phyloP scores from a whole-genome alignment of 2,113 vertebrate species.

The Myrmecophaga tridactyla region DNA sequence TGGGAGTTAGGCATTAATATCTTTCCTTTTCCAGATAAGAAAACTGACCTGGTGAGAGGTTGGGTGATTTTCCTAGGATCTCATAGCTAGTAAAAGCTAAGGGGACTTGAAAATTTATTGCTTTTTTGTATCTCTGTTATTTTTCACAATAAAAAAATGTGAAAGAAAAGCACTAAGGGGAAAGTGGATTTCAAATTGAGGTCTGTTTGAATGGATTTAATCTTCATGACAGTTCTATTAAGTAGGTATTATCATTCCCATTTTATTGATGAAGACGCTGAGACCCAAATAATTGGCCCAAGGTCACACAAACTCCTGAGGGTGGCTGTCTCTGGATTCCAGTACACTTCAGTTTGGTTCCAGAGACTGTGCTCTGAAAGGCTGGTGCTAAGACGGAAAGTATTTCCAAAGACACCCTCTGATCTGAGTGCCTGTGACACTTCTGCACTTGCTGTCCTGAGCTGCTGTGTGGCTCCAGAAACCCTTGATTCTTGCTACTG shows the following conservation, averaged over 20 bases:
- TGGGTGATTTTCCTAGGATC: background rate
- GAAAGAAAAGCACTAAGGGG: too few species aligned
- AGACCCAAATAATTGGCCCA: background rate
- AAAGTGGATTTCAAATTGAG: background rate
- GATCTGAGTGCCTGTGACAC: background rate
- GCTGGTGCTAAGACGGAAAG: background rate
- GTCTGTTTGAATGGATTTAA: background rate
- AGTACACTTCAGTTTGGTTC: background rate
- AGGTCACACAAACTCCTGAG: background rate
- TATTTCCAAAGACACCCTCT: background rate
- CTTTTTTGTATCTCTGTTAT: too few species aligned
- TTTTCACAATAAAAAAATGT: too few species aligned
- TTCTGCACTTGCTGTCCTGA: background rate
- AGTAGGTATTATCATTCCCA: background rate
- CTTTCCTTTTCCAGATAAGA: background rate
- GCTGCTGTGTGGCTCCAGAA: background rate
- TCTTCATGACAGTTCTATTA: background rate
- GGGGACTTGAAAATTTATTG: too few species aligned
- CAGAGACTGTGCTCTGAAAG: background rate
- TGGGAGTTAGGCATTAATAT: background rate
- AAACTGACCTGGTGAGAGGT: background rate
- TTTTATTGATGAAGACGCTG: slow-evolving; percentile 6
- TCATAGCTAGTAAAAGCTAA: background rate
- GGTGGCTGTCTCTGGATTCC: background rate
- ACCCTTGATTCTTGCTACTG: background rate